Conservation (phyloP, 1,140 invertebrate species). For the Andrena cerasifolii region DNA sequence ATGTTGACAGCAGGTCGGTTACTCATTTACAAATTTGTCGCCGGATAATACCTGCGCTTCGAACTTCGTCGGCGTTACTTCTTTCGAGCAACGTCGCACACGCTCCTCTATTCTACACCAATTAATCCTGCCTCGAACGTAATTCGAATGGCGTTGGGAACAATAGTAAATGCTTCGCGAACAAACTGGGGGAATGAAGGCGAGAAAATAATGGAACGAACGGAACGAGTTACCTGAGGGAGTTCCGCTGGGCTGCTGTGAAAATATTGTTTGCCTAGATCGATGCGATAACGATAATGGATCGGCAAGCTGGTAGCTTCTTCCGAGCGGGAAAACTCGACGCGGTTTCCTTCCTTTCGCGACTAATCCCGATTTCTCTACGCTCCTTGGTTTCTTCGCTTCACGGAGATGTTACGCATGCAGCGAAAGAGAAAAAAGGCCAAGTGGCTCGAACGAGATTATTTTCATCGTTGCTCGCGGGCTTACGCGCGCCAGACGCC, state of each 20-base stretch:
- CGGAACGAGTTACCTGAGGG: no score
- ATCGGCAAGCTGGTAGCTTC: not conserved
- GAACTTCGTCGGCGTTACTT: no score
- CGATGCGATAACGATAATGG: conserved; percentile 40
- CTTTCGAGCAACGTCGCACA: no score
- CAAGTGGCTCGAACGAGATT: conserved; percentile 32
- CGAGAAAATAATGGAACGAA: conserved; percentile 11
- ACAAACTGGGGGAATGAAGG: not conserved
- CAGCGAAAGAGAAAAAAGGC: not conserved
- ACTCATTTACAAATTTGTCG: no score
- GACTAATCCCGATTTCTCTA: conserved; percentile 39
- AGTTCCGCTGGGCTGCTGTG: not conserved
- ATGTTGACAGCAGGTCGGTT: no score
- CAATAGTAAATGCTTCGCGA: not conserved
- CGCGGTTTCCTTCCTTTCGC: conserved; percentile 1
- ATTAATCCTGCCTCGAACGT: no score
- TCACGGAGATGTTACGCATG: not conserved
- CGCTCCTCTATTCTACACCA: no score
- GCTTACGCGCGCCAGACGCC: conserved; percentile 38
- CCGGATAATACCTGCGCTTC: no score
- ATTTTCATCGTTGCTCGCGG: conserved; percentile 54
- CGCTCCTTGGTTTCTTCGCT: not conserved
- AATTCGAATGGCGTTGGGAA: not conserved
- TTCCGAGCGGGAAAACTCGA: conserved; percentile 9
- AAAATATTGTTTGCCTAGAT: conserved; percentile 23